These are phyloP conservation scores for Hybos culiciformis DNA, from an alignment of 2,888 invertebrate genomes.

Conservation along the genomic window DNA sequence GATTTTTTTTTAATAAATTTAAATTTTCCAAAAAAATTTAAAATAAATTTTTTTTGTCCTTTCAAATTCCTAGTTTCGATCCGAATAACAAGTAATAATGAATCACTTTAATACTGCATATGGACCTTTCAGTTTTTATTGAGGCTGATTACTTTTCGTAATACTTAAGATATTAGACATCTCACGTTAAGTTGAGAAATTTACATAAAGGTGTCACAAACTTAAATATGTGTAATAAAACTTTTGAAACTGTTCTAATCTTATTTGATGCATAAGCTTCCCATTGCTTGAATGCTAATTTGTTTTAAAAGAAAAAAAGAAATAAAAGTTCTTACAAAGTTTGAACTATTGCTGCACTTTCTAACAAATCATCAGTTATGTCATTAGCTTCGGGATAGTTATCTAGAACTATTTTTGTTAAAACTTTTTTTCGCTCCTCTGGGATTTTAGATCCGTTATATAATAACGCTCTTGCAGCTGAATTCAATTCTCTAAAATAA, in stretches of 20 bases:
- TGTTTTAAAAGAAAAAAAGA: not conserved
- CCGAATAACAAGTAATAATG: no score
- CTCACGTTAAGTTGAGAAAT: no score
- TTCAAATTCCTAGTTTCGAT: no score
- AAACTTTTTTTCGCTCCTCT: slow-evolving; percentile 33
- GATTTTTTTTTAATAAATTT: slow-evolving; percentile 2
- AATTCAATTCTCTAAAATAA: slow-evolving; percentile 39
- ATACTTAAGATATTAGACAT: no score
- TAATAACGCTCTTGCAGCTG: slow-evolving; percentile 45
- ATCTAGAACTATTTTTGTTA: slow-evolving; percentile 39
- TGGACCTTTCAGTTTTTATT: no score
- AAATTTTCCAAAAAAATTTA: no score
- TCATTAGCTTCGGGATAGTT: slow-evolving; percentile 37
- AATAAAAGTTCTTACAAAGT: slow-evolving; percentile 33
- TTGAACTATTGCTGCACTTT: slow-evolving; percentile 38
- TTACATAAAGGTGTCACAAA: no score
- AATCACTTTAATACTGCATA: no score
- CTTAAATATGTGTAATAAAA: not conserved
- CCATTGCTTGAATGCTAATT: no score
- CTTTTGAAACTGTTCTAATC: not conserved
- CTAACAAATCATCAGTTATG: slow-evolving; percentile 39
- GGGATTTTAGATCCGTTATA: slow-evolving; percentile 40
- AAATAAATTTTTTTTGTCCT: no score
- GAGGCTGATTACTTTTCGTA: no score
- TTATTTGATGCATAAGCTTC: no score